phyloP scores from a whole-genome alignment of 2,888 invertebrate genomes.

The Amblyjoppa proteus region DNA sequence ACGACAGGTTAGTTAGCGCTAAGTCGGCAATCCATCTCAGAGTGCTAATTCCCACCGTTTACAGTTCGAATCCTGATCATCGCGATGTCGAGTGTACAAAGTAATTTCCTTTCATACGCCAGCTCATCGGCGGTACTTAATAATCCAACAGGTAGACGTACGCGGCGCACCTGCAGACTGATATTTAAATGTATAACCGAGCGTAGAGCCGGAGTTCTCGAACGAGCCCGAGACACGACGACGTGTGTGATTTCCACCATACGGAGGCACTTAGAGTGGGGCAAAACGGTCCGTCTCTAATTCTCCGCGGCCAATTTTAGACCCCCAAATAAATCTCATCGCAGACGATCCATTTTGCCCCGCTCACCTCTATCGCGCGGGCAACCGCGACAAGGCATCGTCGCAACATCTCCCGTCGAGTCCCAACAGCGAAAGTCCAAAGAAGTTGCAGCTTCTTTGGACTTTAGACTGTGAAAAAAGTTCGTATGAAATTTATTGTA shows the following conservation, averaged over 20 bases:
- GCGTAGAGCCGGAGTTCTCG: background rate
- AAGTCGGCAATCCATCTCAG: slow-evolving; percentile 15
- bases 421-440: background rate
- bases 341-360: too few species aligned
- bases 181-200: slow-evolving; percentile 26
- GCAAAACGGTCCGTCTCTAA: too few species aligned
- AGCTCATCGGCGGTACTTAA: slow-evolving; percentile 36
- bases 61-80: slow-evolving; percentile 38
- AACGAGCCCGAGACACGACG: background rate
- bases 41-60: slow-evolving; percentile 24
- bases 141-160: slow-evolving; percentile 43
- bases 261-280: background rate
- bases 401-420: background rate
- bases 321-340: too few species aligned
- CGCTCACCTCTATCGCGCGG: background rate
- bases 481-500: too few species aligned
- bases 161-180: slow-evolving; percentile 48
- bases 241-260: background rate
- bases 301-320: too few species aligned
- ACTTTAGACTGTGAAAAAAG: too few species aligned
- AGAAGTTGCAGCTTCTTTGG: background rate
- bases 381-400: background rate
- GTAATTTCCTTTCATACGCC: slow-evolving; percentile 17
- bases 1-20: background rate
- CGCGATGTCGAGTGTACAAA: slow-evolving; percentile 34